phyloP scores from a whole-genome alignment of 2,797 vertebrate species.

The Graptemys geographica region DNA sequence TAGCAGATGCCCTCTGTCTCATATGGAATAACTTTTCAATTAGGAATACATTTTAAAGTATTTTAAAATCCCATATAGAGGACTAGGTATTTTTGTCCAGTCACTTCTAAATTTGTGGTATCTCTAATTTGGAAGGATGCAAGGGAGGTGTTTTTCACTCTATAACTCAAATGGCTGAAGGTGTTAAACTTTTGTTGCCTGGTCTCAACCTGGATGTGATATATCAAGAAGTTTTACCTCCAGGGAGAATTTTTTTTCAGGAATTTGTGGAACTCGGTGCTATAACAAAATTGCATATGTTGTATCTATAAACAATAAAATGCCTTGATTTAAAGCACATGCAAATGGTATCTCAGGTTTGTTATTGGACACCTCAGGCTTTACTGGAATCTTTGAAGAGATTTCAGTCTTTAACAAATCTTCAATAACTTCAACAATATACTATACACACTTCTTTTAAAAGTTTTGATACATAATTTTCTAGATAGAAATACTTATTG shows the following conservation, averaged over 20 bases:
- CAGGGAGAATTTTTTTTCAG: neutral
- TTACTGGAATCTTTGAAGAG: neutral
- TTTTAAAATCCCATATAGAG: neutral
- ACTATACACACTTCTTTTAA: constrained; percentile 36
- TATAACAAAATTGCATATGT: neutral
- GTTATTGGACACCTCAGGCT: neutral
- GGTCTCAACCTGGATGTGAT: neutral
- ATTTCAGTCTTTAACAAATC: constrained; percentile 19
- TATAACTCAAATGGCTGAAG: neutral
- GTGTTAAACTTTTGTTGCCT: neutral
- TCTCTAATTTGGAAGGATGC: neutral
- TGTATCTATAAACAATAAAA: neutral
- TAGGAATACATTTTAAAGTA: neutral
- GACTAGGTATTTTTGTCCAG: neutral
- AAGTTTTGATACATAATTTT: constrained; percentile 16
- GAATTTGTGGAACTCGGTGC: neutral
- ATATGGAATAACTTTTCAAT: neutral
- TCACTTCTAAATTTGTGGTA: neutral
- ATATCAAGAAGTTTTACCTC: neutral
- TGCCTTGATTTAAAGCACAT: neutral
- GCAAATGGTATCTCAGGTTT: constrained; percentile 8
- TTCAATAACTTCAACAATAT: neutral
- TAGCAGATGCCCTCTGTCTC: neutral
- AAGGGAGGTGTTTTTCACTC: neutral
- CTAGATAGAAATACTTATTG: neutral